These are phyloP conservation scores for Neoaliturus tenellus DNA, from an alignment of 2,888 invertebrate species.

Conservation along the genomic window DNA sequence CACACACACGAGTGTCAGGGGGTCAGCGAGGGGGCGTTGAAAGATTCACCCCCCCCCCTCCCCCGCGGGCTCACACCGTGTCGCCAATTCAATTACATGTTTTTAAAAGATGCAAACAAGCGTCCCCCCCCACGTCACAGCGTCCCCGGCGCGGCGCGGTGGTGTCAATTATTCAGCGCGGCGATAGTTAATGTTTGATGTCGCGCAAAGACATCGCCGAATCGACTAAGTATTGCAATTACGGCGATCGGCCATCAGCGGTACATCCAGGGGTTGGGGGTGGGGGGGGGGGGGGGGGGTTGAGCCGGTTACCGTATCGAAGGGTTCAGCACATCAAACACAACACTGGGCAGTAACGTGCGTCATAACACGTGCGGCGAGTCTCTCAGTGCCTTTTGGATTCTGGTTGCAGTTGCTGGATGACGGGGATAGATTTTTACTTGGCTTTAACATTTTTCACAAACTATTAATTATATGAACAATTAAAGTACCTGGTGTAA, in stretches of 20 bases:
- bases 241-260: neutral
- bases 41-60: slow-evolving; percentile 7
- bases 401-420: no score
- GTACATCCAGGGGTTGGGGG: neutral
- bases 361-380: no score
- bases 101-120: slow-evolving; percentile 56
- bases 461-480: no score
- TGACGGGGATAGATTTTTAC: no score
- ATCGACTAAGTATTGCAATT: neutral
- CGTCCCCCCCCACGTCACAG: neutral
- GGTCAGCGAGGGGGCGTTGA: neutral
- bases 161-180: slow-evolving; percentile 44
- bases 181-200: slow-evolving; percentile 48
- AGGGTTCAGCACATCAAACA: no score
- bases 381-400: no score
- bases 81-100: slow-evolving; percentile 55
- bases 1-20: neutral
- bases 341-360: no score
- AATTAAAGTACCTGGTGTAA: no score
- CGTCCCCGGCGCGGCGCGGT: no score
- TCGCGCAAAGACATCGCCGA: neutral
- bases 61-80: slow-evolving; percentile 21
- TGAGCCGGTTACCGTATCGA: no score
- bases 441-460: no score
- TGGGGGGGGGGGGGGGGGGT: no score